Conservation (phyloP, 1,140 invertebrate genomes). For the Pseudomyrmex sp. region DNA sequence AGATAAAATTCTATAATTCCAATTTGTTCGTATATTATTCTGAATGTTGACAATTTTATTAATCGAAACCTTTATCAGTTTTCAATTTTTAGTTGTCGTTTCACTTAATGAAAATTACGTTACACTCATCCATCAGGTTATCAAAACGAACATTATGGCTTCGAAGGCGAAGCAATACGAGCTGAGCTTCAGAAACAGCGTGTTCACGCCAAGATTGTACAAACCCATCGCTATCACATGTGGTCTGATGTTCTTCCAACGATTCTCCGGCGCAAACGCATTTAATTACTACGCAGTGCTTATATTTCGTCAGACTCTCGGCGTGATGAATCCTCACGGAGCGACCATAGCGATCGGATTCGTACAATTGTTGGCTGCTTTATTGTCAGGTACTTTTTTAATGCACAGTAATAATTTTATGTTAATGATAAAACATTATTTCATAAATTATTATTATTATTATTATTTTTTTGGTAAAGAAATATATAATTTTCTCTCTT, state of each 20-base stretch:
- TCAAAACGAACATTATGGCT: conserved; percentile 83
- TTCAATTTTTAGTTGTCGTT: too few relatives aligned
- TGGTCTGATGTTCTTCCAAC: conserved; percentile 93
- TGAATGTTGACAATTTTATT: too few relatives aligned
- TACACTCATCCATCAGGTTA: conserved; percentile 74
- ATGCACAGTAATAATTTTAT: not conserved
- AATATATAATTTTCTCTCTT: too few relatives aligned
- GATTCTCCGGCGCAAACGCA: conserved; percentile 92
- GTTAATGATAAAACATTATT: not conserved
- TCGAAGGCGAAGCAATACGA: conserved; percentile 83
- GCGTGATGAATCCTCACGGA: conserved; percentile 92
- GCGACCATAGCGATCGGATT: conserved; percentile 92
- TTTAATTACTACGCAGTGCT: conserved; percentile 94
- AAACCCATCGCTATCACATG: conserved; percentile 92
- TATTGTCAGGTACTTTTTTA: conserved; percentile 87
- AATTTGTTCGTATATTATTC: too few relatives aligned
- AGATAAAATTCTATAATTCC: too few relatives aligned
- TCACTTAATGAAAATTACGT: too few relatives aligned
- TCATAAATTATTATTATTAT: not conserved
- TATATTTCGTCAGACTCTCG: conserved; percentile 92
- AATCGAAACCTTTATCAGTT: too few relatives aligned
- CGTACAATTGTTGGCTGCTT: conserved; percentile 91
- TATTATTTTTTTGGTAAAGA: not conserved
- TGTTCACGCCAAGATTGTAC: conserved; percentile 86
- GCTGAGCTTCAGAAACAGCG: conserved; percentile 84